Conservation (phyloP, 2,797 vertebrate species). For the Synanceia verrucosa region DNA sequence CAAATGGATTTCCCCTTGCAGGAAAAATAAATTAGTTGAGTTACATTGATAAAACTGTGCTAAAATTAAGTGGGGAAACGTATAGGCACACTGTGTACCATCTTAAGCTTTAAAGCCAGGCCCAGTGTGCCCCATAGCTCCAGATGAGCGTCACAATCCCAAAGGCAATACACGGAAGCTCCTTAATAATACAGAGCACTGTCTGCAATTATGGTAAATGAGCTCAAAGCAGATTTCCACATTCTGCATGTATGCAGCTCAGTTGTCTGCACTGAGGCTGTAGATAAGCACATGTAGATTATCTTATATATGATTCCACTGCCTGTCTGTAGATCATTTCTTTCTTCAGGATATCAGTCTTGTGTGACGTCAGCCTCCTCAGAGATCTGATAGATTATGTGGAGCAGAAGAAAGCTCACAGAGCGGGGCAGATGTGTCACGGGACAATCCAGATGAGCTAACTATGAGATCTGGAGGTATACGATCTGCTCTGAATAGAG, state of each 20-base stretch:
- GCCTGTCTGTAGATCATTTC: slow-evolving; percentile 14
- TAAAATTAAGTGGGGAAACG: slow-evolving; percentile 52
- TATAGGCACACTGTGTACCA: slow-evolving; percentile 55
- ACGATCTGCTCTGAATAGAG: slow-evolving; percentile 12
- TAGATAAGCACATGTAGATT: slow-evolving; percentile 6
- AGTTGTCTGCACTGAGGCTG: background rate
- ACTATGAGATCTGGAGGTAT: slow-evolving; percentile 30
- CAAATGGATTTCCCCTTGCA: slow-evolving; percentile 53
- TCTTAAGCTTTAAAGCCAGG: slow-evolving; percentile 57
- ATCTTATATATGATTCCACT: background rate
- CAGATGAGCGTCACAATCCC: slow-evolving; percentile 42
- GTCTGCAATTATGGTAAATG: slow-evolving; percentile 42
- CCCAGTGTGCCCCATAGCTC: slow-evolving; percentile 6
- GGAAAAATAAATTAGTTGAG: slow-evolving; percentile 38
- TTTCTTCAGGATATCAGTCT: slow-evolving; percentile 38
- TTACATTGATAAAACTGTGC: slow-evolving; percentile 64
- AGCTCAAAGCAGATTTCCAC: slow-evolving; percentile 26
- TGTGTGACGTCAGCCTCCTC: slow-evolving; percentile 31
- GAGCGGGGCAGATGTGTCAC: slow-evolving; percentile 51
- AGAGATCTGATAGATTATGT: slow-evolving; percentile 66
- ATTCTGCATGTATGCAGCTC: slow-evolving; percentile 2
- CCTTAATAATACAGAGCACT: slow-evolving; percentile 29
- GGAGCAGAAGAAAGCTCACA: slow-evolving; percentile 65
- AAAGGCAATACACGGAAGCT: slow-evolving; percentile 21
- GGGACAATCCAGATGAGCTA: slow-evolving; percentile 45